Evolutionary conservation across 2,797 vertebrate genomes (phyloP).

Genomic region (Anabacerthia variegaticeps): DNA sequence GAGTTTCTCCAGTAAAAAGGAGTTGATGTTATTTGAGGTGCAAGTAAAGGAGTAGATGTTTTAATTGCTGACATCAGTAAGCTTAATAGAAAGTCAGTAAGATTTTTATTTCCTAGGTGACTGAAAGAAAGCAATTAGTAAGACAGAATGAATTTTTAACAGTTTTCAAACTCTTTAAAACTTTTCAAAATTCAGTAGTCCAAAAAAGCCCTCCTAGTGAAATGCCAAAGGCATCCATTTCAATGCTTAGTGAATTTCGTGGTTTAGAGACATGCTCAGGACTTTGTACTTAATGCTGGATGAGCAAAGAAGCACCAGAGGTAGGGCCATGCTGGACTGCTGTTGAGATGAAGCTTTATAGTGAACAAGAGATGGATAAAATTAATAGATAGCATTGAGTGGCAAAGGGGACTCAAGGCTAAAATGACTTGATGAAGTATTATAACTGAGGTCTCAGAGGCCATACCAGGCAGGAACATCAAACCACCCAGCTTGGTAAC

Average conservation of each 20-base stretch:
- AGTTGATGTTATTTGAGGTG: background rate
- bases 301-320: background rate
- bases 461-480: background rate
- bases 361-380: background rate
- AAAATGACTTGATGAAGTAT: background rate
- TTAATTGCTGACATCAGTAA: background rate
- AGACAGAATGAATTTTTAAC: background rate
- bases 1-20: background rate
- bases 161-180: background rate
- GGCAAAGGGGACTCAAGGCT: background rate
- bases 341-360: background rate
- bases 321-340: background rate
- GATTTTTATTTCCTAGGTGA: background rate
- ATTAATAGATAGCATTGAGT: background rate
- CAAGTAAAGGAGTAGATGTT: background rate
- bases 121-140: background rate
- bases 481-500: background rate
- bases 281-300: background rate
- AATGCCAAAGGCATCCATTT: background rate
- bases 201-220: background rate
- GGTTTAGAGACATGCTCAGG: background rate
- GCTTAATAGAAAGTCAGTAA: background rate
- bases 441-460: background rate
- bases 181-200: background rate
- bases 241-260: background rate